phyloP scores from a whole-genome alignment of 1,140 invertebrate genomes.

The Pantala flavescens region DNA sequence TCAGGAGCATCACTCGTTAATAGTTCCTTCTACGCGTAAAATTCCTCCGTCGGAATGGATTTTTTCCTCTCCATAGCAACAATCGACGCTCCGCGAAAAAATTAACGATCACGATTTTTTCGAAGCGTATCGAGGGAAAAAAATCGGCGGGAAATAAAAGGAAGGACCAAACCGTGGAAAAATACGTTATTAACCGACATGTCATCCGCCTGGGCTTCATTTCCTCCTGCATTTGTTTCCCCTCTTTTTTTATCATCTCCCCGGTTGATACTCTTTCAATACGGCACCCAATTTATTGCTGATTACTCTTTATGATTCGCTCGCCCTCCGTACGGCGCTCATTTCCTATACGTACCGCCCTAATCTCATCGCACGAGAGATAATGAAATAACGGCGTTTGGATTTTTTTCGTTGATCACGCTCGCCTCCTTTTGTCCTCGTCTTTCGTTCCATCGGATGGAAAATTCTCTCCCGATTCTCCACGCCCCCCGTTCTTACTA shows the following conservation, averaged over 20 bases:
- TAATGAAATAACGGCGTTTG: constrained; percentile 1
- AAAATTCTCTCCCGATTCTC: constrained; percentile 5
- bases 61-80: no score
- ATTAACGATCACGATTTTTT: no score
- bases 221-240: no score
- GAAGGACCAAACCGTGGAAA: background rate
- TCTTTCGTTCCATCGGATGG: constrained; percentile 2
- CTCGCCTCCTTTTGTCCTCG: background rate
- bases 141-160: no score
- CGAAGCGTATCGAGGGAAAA: no score
- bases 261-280: background rate
- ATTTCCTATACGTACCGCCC: background rate
- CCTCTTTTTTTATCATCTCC: background rate
- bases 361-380: background rate
- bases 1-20: no score
- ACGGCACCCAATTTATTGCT: constrained; percentile 5
- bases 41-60: no score
- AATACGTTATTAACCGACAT: background rate
- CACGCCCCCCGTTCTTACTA: background rate
- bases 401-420: background rate
- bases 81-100: no score
- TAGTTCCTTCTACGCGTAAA: no score
- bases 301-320: background rate
- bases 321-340: background rate
- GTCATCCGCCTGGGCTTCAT: background rate